Evolutionary conservation across 2,113 vertebrate species (phyloP), one percentile per base, ranked within the genome.

Genomic region (Scolopax mira): DNA sequence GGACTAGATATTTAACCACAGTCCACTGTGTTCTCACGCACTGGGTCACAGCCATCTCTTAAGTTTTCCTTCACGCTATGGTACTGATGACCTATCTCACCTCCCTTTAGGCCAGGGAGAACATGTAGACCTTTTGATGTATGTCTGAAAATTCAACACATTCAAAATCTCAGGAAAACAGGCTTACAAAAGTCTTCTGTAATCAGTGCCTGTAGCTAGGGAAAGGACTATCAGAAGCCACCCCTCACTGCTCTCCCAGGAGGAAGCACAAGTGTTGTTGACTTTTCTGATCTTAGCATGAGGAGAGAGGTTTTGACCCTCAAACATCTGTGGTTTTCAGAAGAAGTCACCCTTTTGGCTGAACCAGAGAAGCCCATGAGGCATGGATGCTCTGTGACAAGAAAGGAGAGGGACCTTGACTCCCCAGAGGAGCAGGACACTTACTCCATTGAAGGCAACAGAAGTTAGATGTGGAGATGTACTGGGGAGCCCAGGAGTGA

Each of bases 1-100:
- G 46, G 42, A 64, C 27, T 5, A 42, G 48, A 13, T 75, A 37
- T 57, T 71, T 78, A 83, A 57, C 11, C 2, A 37, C 23, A 37
- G 42, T 19, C 30, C 2, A 1, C 24, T 73, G 37, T 44, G 10
- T 6, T 51, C 11, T 52, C 31, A 42, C 0, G 1, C 28, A 8
- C 17, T 37, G 17, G 12, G 8, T 85, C 30, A 11, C 17, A 33
- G 24, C 14, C 31, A 57, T 54, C 37, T 44, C 42, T 60, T 21
- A 84, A 48, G 22, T 55, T 31, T 46, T 48, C 55, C 27, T 85
- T 93, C 57, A 55, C 7, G 2, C 21, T 67, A 10, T 1, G 3
- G 6, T 44, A n/a, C 18, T 71, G 55, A 41, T 35, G 44, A 69
- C 28, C 31, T 9, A 17, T 22, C 62, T 82, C 57, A 58, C 17